Base-by-base conservation (phyloP, 1,140 invertebrate genomes). In the Musca domestica region DNA sequence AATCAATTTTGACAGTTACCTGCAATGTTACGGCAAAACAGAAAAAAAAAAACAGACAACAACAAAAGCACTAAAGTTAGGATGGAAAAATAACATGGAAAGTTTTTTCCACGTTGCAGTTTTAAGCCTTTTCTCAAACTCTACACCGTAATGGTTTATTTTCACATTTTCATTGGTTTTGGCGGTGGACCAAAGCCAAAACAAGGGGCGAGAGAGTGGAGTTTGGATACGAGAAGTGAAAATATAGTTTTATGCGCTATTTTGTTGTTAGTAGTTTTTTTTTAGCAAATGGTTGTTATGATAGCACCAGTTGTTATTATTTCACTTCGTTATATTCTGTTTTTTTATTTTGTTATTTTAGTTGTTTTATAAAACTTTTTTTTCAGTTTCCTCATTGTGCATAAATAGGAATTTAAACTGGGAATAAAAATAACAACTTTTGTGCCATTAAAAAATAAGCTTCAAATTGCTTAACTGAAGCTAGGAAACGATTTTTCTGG, bases 1-100 rank as follows among this genome's bases (percentile, higher is more conserved):
- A 78, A 79, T 80, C 77, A 80, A 80, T 80, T 80, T 67, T 80
- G 77, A 80, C 77, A 74, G 74, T 77, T 80, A 77, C 77, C 77
- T 80, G 77, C 76, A 80, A 72, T 71, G 72, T 71, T 70, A 71
- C 56, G 34, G 23, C 23, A 61, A 25, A 61, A 61, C n/a, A n/a
- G n/a, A n/a, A n/a, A n/a, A n/a, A n/a, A 54, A 20, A n/a, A n/a
- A n/a, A n/a, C n/a, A n/a, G n/a, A n/a, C 27, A 27, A 61, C 17
- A 61, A 61, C 20, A 23, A 61, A 17, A 17, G n/a, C 56, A 34
- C 23, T 19, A 25, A 61, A 27, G 23, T 22, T 34, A 10, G 15
- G 12, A 30, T 20, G 14, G 19, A 25, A 61, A 61, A 61, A 27
- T 3, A 17, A 14, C 12, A 61, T 25, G 22, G 6, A 17, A 61